phyloP scores from a whole-genome alignment of 2,888 invertebrate genomes.

The Heteropelma amictum region DNA sequence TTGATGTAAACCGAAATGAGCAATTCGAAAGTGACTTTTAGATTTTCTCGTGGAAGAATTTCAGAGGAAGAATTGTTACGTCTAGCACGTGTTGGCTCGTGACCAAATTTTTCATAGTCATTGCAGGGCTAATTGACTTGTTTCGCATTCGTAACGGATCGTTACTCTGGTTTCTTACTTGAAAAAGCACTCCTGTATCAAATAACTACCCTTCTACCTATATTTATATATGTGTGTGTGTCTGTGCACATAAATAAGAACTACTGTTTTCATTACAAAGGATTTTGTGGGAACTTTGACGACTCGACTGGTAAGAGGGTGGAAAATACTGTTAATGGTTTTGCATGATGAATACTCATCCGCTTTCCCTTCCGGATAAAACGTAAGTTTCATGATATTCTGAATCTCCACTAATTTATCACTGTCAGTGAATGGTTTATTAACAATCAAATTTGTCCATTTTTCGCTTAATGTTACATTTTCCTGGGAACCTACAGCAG shows the following conservation, averaged over 20 bases:
- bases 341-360: slow-evolving; percentile 31
- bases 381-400: not conserved
- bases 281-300: slow-evolving; percentile 32
- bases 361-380: not conserved
- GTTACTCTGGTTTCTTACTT: slow-evolving; percentile 36
- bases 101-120: slow-evolving; percentile 23
- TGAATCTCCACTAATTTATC: slow-evolving; percentile 13
- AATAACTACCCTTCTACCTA: not conserved
- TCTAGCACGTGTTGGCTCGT: not conserved
- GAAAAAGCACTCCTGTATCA: slow-evolving; percentile 34
- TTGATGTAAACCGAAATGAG: no score
- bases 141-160: slow-evolving; percentile 50
- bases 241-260: slow-evolving; percentile 42
- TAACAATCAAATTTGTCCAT: not conserved
- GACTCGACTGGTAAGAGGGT: not conserved
- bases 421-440: not conserved
- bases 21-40: no score
- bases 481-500: no score
- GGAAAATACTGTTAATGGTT: slow-evolving; percentile 13
- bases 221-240: slow-evolving; percentile 16
- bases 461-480: not conserved
- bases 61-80: slow-evolving; percentile 6
- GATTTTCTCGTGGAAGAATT: no score
- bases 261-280: slow-evolving; percentile 50
- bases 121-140: slow-evolving; percentile 35